Conservation (phyloP, 2,888 invertebrate species). For the Balanococcus diminutus region DNA sequence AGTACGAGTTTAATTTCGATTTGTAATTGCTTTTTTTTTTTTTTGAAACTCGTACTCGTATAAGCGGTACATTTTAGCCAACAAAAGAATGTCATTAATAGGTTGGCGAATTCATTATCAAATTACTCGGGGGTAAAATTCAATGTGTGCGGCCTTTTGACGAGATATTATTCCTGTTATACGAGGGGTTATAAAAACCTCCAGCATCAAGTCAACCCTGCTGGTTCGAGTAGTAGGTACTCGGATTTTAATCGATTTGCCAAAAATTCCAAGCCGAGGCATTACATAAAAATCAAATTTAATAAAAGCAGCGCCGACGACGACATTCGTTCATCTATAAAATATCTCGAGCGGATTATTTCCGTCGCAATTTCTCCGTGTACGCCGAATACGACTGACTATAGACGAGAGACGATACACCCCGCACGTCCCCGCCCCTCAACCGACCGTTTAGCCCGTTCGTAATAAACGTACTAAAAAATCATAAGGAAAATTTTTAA, state of each 20-base stretch:
- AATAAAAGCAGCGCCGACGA: not conserved
- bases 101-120: conserved; percentile 4
- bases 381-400: not conserved
- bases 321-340: not conserved
- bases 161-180: not conserved
- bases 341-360: not conserved
- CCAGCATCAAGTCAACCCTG: not conserved
- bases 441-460: too few species aligned
- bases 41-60: too few species aligned
- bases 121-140: not conserved
- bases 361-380: not conserved
- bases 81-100: conserved; percentile 36
- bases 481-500: too few species aligned
- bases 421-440: too few species aligned
- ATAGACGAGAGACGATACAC: too few species aligned
- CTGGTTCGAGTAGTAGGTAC: not conserved
- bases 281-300: not conserved
- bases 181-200: not conserved
- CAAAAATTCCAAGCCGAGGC: not conserved
- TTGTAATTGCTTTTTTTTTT: not conserved
- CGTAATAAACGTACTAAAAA: too few species aligned
- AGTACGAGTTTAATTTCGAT: conserved; percentile 9
- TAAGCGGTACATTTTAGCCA: not conserved
- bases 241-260: conserved; percentile 8
- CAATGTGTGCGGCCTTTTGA: conserved; percentile 14